phyloP scores from a whole-genome alignment of 1,140 invertebrate genomes.

The Radopholus similis region DNA sequence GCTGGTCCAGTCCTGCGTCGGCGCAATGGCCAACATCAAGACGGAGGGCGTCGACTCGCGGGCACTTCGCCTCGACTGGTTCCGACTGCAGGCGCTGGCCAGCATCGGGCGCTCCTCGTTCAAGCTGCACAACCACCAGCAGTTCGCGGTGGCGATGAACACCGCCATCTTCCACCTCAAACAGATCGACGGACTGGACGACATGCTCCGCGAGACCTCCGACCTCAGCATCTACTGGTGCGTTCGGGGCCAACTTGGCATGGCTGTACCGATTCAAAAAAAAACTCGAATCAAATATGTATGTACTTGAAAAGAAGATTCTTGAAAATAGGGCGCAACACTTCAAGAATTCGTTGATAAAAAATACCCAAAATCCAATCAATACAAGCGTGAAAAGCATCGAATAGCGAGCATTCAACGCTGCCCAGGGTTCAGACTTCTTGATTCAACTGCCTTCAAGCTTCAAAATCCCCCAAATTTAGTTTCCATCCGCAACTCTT shows the following conservation, averaged over 20 bases:
- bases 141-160: conserved; percentile 85
- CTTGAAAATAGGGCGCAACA: too few species aligned
- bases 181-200: conserved; percentile 96
- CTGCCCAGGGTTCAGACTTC: too few species aligned
- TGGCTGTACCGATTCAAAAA: too few species aligned
- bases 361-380: too few species aligned
- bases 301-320: too few species aligned
- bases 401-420: too few species aligned
- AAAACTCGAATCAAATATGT: too few species aligned
- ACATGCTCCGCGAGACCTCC: conserved; percentile 89
- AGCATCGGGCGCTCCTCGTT: conserved; percentile 78
- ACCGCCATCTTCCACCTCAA: conserved; percentile 93
- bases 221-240: conserved; percentile 91
- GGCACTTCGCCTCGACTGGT: conserved; percentile 91
- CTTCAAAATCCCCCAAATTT: conserved; percentile 5
- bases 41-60: conserved; percentile 65
- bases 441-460: background rate
- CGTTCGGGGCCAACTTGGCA: conserved; percentile 43
- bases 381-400: too few species aligned
- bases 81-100: conserved; percentile 84
- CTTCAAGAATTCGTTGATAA: too few species aligned
- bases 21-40: conserved; percentile 74
- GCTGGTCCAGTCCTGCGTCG: conserved; percentile 86
- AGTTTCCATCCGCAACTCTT: conserved; percentile 54
- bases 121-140: conserved; percentile 77